phyloP scores from a whole-genome alignment of 2,888 invertebrate species.

The Crematogaster levior region DNA sequence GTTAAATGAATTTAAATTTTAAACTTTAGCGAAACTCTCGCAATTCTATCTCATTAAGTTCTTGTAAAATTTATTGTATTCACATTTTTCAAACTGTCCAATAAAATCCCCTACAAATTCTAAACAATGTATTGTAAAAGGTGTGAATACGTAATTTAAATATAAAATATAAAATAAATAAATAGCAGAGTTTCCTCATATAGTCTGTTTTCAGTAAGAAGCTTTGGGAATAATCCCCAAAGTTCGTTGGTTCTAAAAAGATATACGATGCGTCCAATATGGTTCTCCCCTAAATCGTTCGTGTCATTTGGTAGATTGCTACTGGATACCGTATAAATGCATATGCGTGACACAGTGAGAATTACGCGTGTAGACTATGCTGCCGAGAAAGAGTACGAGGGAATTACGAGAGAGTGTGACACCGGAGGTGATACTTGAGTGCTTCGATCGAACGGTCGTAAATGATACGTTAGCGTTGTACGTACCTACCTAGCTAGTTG shows the following conservation, averaged over 20 bases:
- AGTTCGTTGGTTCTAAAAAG: not conserved
- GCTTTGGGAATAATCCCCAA: not conserved
- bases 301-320: constrained; percentile 72
- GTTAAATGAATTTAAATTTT: constrained; percentile 23
- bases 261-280: constrained; percentile 22
- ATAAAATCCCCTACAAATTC: not conserved
- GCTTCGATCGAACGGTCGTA: constrained; percentile 61
- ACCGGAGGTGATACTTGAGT: constrained; percentile 49
- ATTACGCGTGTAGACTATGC: constrained; percentile 19
- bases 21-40: not conserved
- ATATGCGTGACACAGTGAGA: constrained; percentile 57
- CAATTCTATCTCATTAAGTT: not conserved
- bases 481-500: not conserved
- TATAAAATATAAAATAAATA: constrained; percentile 4
- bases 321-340: constrained; percentile 59
- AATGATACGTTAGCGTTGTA: constrained; percentile 57
- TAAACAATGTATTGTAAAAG: not conserved
- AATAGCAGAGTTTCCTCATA: not conserved
- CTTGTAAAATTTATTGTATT: not conserved
- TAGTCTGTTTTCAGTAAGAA: not conserved
- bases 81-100: not conserved
- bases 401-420: not conserved
- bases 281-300: constrained; percentile 49
- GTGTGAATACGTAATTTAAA: not conserved
- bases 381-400: constrained; percentile 16